phyloP scores from a whole-genome alignment of 37 sponge, comb jelly and placozoan species.

The Spongilla lacustris region DNA sequence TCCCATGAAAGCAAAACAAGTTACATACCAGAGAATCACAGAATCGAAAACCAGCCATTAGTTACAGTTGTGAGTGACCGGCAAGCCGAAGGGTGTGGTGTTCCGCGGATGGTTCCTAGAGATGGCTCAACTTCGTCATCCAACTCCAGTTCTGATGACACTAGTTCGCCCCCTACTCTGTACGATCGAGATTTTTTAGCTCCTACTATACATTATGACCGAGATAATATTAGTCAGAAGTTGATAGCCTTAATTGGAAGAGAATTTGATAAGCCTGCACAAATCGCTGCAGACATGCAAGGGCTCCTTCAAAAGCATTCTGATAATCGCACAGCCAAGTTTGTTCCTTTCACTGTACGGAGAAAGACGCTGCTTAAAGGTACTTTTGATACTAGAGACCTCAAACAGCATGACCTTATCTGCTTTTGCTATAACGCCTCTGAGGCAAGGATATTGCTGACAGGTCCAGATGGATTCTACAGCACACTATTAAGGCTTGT shows the following conservation, averaged over 20 bases:
- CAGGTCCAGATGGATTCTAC: conserved; percentile 88
- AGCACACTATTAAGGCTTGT: conserved; percentile 62
- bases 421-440: conserved; percentile 94
- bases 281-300: conserved; percentile 53
- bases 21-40: background rate
- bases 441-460: conserved; percentile 90
- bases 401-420: conserved; percentile 69
- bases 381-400: conserved; percentile 55
- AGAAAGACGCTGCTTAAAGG: conserved; percentile 66
- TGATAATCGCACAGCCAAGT: conserved; percentile 42
- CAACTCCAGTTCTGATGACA: background rate
- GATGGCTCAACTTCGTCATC: background rate
- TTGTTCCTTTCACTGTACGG: conserved; percentile 55
- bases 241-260: conserved; percentile 85
- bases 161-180: conserved; percentile 16
- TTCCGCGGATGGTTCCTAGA: background rate
- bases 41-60: background rate
- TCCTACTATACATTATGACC: conserved; percentile 60
- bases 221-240: conserved; percentile 47
- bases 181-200: conserved; percentile 34
- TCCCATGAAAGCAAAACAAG: background rate
- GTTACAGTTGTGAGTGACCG: background rate
- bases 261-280: conserved; percentile 81
- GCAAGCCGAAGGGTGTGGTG: background rate
- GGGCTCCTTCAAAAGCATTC: conserved; percentile 1